Percentiles rank a stretch among this genome's conserved stretches.
phyloP scores from a whole-genome alignment of 1,140 invertebrate genomes.

The Aethina tumida region DNA sequence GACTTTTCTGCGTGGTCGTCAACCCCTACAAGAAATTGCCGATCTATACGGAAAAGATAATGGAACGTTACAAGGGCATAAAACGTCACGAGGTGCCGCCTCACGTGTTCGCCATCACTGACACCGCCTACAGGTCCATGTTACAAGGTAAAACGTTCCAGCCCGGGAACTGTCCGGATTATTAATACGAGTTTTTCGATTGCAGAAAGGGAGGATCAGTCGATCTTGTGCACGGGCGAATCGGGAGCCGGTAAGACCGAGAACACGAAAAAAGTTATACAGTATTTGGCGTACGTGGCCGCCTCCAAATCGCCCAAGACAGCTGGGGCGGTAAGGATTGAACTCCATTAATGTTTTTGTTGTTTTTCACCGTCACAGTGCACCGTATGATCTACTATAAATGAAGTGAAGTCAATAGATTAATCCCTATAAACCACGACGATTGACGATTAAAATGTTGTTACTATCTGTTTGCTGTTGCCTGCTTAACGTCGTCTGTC shows the following conservation, averaged over 20 bases:
- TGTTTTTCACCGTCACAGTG: too few relatives aligned
- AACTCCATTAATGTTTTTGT: too few relatives aligned
- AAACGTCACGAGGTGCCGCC: constrained; percentile 98
- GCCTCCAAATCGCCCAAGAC: constrained; percentile 89
- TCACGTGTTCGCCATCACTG: constrained; percentile 98
- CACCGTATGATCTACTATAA: too few relatives aligned
- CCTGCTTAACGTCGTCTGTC: too few relatives aligned
- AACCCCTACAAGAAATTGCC: constrained; percentile 98
- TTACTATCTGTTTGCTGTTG: too few relatives aligned
- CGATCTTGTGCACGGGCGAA: constrained; percentile 98
- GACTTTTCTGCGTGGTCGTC: constrained; percentile 97
- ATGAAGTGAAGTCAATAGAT: too few relatives aligned
- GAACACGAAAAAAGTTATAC: constrained; percentile 99
- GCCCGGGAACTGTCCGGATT: neutral
- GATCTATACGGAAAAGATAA: constrained; percentile 98
- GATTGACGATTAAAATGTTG: too few relatives aligned
- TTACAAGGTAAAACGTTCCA: constrained; percentile 74
- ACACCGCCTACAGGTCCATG: constrained; percentile 97
- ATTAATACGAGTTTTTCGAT: constrained; percentile 21
- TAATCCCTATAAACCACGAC: too few relatives aligned
- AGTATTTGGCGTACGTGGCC: constrained; percentile 97
- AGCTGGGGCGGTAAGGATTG: constrained; percentile 74
- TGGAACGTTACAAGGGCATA: constrained; percentile 99
- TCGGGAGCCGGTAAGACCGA: constrained; percentile 99
- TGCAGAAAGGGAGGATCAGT: constrained; percentile 97